These are phyloP conservation scores for Ciconia nigra DNA, from an alignment of 2,797 vertebrate genomes.

Conservation along the genomic window DNA sequence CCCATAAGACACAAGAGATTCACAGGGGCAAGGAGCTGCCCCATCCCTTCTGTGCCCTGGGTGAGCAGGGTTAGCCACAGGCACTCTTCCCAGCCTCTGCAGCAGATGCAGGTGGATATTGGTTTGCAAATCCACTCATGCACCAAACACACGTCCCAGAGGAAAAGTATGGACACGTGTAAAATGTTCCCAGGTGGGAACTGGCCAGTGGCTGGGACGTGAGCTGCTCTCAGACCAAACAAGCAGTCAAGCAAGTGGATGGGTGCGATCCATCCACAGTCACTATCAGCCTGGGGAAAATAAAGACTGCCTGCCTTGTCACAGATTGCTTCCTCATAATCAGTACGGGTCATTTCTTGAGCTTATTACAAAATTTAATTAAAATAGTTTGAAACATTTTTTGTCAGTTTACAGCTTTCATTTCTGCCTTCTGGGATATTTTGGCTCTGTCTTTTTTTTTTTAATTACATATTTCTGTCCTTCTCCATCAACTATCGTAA, in stretches of 20 bases:
- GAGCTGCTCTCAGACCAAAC: background rate
- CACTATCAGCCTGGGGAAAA: background rate
- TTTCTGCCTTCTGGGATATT: background rate
- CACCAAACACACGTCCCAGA: background rate
- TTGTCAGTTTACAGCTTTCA: background rate
- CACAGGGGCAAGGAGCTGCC: background rate
- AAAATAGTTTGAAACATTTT: background rate
- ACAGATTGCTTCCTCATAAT: background rate
- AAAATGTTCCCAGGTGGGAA: background rate
- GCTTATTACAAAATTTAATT: background rate
- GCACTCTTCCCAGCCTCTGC: background rate
- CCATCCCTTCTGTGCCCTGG: accelerated
- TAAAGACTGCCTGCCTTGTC: background rate
- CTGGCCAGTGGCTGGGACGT: background rate
- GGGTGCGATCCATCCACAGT: background rate
- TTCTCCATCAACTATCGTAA: background rate
- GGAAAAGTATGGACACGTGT: background rate
- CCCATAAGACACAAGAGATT: background rate
- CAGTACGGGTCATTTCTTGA: background rate
- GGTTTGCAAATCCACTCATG: background rate
- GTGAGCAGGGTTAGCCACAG: accelerated
- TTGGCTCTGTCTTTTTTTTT: background rate
- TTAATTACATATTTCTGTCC: background rate
- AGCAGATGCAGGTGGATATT: background rate
- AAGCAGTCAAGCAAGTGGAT: background rate